Base-by-base conservation (phyloP, 2,888 invertebrate genomes). In the Brachypalpus laphriformis region DNA sequence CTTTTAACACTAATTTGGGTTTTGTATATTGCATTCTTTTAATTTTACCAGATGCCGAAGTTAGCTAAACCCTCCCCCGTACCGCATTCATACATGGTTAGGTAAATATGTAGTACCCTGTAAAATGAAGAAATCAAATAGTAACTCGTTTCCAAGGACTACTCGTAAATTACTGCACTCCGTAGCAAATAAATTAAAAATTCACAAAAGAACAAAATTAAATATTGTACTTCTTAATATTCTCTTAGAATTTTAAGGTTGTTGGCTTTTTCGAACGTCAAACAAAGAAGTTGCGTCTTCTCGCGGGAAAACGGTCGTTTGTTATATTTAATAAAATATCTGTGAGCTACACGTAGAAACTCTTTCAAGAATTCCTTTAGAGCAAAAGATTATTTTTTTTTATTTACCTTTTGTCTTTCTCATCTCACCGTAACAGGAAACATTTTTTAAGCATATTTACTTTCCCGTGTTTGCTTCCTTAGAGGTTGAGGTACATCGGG, bases 181-280 rank as follows among this genome's bases (percentile, higher is more conserved):
- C 3, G 22, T 31, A 16, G 28, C 14, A 71, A 82, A 66, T 59
- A 82, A 82, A 76, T 77, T 77, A 86, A 82, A 71, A 59, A 83
- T 71, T 72, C 54, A 87, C 87, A 88, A 89, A 90, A 89, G 89
- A 88, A 89, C 89, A 89, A 91, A 89, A 91, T 90, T 90, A 91
- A 90, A 90, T 89, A 90, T 3, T 47, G 65, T 42, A 49, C 70
- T 76, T 42, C 57, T 82, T 57, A 70, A 49, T 49, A 75, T 70
- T 70, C 75, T 18, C 51, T 37, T 59, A n/a, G 56, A 51, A 54
- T 51, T 20, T 34, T 61, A 74, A 75, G 68, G 42, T 59, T 61
- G 61, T 81, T 40, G 45, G 66, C 75, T 81, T 75, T 81, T 16
- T 11, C 8, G 20, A 28, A 40, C 28, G 65, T 61, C 40, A 74